Percentiles rank a stretch among this genome's conserved stretches.
Conservation (phyloP, 2,113 vertebrate genomes). For the Ctenodactylus gundi region DNA sequence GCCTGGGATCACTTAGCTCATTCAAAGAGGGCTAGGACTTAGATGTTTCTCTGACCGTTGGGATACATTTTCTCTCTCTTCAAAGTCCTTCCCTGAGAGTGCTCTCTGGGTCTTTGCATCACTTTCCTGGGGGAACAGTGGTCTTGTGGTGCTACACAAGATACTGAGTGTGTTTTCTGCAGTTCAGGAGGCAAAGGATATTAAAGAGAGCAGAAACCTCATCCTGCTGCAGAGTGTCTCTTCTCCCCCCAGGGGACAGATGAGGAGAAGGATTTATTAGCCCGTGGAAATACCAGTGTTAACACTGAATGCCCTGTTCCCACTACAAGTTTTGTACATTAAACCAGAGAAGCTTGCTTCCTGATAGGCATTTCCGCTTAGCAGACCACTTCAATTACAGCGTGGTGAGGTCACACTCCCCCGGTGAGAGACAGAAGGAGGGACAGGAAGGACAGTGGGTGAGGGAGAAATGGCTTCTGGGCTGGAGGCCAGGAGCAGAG, state of each 20-base stretch:
- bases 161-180: neutral
- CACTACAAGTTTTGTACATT: neutral
- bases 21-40: no score
- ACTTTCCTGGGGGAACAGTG: no score
- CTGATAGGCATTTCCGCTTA: neutral
- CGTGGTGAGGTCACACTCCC: neutral
- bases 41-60: neutral
- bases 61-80: neutral
- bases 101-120: neutral
- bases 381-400: neutral
- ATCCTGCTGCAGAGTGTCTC: neutral
- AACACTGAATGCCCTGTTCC: slow-evolving; percentile 11
- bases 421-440: neutral
- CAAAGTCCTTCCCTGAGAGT: neutral
- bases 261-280: neutral
- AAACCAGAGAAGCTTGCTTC: neutral
- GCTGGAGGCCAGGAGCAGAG: neutral
- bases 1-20: no score
- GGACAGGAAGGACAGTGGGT: neutral
- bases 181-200: neutral
- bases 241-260: neutral
- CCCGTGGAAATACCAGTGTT: neutral
- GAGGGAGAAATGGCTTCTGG: neutral
- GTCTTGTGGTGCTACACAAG: neutral
- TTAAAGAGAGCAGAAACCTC: neutral